Conservation (phyloP, 2,888 invertebrate genomes). For the Nycteola revayana region DNA sequence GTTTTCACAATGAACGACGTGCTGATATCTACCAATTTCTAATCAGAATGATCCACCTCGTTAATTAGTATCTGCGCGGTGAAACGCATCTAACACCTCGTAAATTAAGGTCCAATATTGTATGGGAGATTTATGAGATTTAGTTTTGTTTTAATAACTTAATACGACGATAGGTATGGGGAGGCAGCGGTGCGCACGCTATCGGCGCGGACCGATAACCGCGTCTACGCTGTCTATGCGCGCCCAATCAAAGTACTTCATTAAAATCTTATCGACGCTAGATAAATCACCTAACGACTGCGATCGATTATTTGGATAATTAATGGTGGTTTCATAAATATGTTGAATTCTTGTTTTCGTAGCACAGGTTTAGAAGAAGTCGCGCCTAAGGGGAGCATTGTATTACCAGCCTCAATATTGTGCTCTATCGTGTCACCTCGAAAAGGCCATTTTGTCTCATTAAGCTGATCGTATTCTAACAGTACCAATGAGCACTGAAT, state of each 20-base stretch:
- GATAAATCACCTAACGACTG: constrained; percentile 80
- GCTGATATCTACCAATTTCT: constrained; percentile 79
- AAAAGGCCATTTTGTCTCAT: constrained; percentile 20
- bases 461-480: constrained; percentile 15
- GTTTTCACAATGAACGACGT: constrained; percentile 80
- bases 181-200: constrained; percentile 70
- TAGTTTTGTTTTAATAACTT: constrained; percentile 80
- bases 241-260: constrained; percentile 82
- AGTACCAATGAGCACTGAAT: constrained; percentile 6
- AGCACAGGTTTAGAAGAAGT: constrained; percentile 49
- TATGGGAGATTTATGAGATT: constrained; percentile 36
- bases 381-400: constrained; percentile 42
- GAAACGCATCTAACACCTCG: constrained; percentile 38
- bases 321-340: constrained; percentile 75
- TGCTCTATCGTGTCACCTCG: constrained; percentile 5
- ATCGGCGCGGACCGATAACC: constrained; percentile 66
- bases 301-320: constrained; percentile 81
- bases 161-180: constrained; percentile 74
- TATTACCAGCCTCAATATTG: constrained; percentile 34
- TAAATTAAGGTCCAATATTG: constrained; percentile 46
- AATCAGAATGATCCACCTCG: constrained; percentile 79
- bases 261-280: constrained; percentile 81
- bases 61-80: constrained; percentile 55
- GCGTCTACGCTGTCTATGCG: constrained; percentile 65
- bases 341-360: constrained; percentile 65